A percentile compares a stretch with the other conserved stretches of the same genome.
phyloP scores from a whole-genome alignment of 1,140 invertebrate species.

The Diuraphis noxia region DNA sequence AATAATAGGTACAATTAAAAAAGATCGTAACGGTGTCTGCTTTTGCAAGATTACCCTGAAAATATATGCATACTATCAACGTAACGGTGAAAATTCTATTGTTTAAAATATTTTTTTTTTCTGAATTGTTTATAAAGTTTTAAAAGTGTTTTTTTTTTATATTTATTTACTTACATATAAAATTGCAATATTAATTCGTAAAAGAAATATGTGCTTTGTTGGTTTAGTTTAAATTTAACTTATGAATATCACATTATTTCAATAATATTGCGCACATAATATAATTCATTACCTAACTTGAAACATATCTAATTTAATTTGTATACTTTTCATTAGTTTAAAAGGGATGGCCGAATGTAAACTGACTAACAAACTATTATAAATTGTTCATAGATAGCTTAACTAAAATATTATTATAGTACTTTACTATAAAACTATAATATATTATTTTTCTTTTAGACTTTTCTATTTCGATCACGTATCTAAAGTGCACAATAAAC shows the following conservation, averaged over 20 bases:
- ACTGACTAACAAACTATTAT: neutral
- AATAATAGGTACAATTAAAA: constrained; percentile 54
- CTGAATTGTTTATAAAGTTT: constrained; percentile 24
- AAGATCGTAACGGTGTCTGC: constrained; percentile 41
- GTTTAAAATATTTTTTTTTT: neutral
- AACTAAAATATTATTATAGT: neutral
- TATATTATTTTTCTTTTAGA: neutral
- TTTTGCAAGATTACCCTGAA: constrained; percentile 46
- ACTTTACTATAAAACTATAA: neutral
- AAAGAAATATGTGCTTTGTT: neutral
- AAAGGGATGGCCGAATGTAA: neutral
- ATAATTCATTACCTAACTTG: neutral
- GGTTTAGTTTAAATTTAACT: neutral
- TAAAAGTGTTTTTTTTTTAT: constrained; percentile 10
- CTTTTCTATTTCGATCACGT: constrained; percentile 30
- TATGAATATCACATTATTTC: neutral
- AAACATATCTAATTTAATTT: constrained; percentile 5
- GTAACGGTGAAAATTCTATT: constrained; percentile 39
- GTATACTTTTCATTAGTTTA: neutral
- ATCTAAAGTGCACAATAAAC: constrained; percentile 12
- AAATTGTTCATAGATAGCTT: neutral
- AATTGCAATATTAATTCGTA: neutral
- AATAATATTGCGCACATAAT: neutral
- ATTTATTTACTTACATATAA: neutral
- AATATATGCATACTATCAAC: constrained; percentile 38